Evolutionary conservation across 2,888 invertebrate genomes (phyloP).

Genomic region (Acanthoscelides obtectus): DNA sequence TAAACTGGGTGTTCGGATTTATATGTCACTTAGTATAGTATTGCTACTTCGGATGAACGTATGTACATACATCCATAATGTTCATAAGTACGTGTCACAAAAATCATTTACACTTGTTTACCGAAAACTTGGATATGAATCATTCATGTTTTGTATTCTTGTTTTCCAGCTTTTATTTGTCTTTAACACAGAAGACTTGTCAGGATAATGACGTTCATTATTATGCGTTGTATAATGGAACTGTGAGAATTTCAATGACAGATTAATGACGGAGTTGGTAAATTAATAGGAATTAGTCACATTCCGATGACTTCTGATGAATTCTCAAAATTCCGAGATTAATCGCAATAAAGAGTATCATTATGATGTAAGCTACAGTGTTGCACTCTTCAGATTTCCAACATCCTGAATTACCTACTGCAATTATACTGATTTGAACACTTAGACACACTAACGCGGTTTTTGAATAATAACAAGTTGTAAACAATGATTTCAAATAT

Average conservation of each 20-base stretch:
- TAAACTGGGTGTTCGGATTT: no score
- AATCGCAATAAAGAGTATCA: not conserved
- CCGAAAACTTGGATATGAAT: not conserved
- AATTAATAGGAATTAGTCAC: not conserved
- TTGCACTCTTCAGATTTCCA: not conserved
- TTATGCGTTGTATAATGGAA: not conserved
- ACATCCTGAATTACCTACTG: not conserved
- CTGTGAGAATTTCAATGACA: not conserved
- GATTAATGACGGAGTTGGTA: not conserved
- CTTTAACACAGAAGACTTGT: not conserved
- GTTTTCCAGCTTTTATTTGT: not conserved
- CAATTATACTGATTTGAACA: not conserved
- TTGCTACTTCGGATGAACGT: not conserved
- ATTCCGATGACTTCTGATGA: not conserved
- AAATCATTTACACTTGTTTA: not conserved
- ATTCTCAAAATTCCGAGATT: not conserved
- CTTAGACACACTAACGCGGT: no score
- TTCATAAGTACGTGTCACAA: not conserved
- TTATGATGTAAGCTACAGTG: not conserved
- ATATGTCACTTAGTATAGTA: no score
- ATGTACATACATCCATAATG: not conserved
- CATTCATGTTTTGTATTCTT: not conserved
- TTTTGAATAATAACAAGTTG: no score
- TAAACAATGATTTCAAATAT: no score
- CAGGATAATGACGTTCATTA: not conserved